Evolutionary conservation across 2,888 invertebrate genomes (phyloP).

Genomic region (Mylabris sibirica): DNA sequence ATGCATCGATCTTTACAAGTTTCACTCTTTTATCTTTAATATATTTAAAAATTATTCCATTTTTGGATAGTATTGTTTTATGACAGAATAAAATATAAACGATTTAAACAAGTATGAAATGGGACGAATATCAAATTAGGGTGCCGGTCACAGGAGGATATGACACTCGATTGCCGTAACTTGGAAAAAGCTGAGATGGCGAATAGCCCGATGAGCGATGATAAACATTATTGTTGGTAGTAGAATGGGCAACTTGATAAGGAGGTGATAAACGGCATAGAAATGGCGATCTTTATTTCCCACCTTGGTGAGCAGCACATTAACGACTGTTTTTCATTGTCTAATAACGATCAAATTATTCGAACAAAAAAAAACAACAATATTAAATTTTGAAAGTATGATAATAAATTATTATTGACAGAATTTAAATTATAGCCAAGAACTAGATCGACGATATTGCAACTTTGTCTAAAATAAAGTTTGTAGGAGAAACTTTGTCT

Average conservation of each 20-base stretch:
- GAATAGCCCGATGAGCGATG: constrained; percentile 40
- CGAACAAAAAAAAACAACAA: constrained; percentile 31
- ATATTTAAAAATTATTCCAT: constrained; percentile 27
- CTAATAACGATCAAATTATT: constrained; percentile 30
- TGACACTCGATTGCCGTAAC: constrained; percentile 32
- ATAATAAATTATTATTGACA: constrained; percentile 36
- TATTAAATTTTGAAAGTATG: constrained; percentile 19
- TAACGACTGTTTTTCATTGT: constrained; percentile 24
- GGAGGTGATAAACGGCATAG: constrained; percentile 40
- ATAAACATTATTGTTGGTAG: constrained; percentile 38
- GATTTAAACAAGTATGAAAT: not conserved
- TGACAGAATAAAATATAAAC: constrained; percentile 15
- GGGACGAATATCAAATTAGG: constrained; percentile 33
- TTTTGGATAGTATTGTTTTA: constrained; percentile 6
- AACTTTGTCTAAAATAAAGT: constrained; percentile 18
- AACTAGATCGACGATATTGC: constrained; percentile 26
- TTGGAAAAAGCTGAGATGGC: constrained; percentile 10
- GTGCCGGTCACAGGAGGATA: constrained; percentile 34
- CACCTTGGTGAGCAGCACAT: constrained; percentile 16
- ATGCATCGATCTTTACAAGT: not conserved
- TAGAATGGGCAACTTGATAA: constrained; percentile 43
- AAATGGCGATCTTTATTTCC: constrained; percentile 32
- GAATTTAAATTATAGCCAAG: constrained; percentile 33
- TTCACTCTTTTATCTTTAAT: not conserved
- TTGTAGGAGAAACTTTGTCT: constrained; percentile 20